A percentile compares a stretch with the other conserved stretches of the same genome.
Evolutionary conservation across 2,888 invertebrate species (phyloP).

Genomic region (Drosophila atripex): DNA sequence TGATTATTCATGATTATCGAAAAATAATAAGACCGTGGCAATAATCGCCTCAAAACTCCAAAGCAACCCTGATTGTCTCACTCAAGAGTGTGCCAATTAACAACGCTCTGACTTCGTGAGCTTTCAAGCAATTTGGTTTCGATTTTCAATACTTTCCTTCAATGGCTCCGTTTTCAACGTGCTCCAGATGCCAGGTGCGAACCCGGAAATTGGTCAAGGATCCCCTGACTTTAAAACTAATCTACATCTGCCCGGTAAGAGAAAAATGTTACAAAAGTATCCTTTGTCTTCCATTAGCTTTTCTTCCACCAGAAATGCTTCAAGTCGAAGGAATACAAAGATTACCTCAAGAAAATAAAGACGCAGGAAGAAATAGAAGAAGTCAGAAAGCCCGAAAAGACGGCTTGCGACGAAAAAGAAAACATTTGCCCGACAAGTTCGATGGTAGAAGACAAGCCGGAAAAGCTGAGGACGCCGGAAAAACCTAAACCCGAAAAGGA

Average conservation of each 20-base stretch:
- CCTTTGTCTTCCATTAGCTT: not conserved
- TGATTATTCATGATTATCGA: not conserved
- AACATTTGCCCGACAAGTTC: not conserved
- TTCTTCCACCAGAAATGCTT: slow-evolving; percentile 39
- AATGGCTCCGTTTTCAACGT: slow-evolving; percentile 61
- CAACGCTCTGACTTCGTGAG: not conserved
- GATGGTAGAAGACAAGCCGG: not conserved
- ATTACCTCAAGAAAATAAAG: not conserved
- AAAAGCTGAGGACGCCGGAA: not conserved
- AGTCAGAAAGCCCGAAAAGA: not conserved
- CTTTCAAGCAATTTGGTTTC: not conserved
- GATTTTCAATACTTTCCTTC: not conserved
- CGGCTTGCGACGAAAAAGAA: not conserved
- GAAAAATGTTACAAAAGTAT: not conserved
- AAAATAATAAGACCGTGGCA: not conserved
- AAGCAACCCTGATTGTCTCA: not conserved
- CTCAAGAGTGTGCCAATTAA: not conserved
- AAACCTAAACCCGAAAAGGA: not conserved
- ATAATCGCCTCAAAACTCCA: not conserved
- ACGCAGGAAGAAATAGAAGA: not conserved
- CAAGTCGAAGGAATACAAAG: not conserved
- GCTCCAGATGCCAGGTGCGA: slow-evolving; percentile 43
- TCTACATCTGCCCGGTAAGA: slow-evolving; percentile 65
- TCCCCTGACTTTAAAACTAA: slow-evolving; percentile 37
- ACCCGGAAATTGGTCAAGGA: slow-evolving; percentile 54